phyloP scores from a whole-genome alignment of 2,797 vertebrate species.

The Crocodylus rhombifer region DNA sequence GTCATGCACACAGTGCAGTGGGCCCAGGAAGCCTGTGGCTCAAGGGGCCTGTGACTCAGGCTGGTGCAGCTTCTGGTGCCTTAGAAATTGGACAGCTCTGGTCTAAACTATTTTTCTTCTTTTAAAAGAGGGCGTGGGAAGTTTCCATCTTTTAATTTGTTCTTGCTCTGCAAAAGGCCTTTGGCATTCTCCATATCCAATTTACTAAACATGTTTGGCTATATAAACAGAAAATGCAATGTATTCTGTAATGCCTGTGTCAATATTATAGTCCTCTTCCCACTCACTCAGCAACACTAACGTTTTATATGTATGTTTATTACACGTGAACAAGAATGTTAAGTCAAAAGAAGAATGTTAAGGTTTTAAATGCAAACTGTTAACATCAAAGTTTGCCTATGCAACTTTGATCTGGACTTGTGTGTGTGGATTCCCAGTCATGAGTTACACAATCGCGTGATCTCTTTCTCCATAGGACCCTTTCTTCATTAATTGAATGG shows the following conservation, averaged over 20 bases:
- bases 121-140: too few species aligned
- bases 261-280: not conserved
- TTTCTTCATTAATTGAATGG: not conserved
- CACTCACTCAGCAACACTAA: not conserved
- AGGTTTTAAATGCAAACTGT: not conserved
- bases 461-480: not conserved
- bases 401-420: not conserved
- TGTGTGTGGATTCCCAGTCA: not conserved
- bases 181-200: not conserved
- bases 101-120: too few species aligned
- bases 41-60: too few species aligned
- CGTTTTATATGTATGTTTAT: not conserved
- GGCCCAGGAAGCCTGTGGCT: too few species aligned
- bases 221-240: not conserved
- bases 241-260: not conserved
- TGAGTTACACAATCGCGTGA: not conserved
- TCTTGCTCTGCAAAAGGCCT: not conserved
- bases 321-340: accelerated
- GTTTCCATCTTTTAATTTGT: conserved; percentile 5
- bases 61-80: too few species aligned
- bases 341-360: not conserved
- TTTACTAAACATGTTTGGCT: not conserved
- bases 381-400: not conserved
- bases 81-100: too few species aligned
- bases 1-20: too few species aligned